Conservation (phyloP, 2,113 vertebrate genomes). For the Phylloscopus trochiloides region DNA sequence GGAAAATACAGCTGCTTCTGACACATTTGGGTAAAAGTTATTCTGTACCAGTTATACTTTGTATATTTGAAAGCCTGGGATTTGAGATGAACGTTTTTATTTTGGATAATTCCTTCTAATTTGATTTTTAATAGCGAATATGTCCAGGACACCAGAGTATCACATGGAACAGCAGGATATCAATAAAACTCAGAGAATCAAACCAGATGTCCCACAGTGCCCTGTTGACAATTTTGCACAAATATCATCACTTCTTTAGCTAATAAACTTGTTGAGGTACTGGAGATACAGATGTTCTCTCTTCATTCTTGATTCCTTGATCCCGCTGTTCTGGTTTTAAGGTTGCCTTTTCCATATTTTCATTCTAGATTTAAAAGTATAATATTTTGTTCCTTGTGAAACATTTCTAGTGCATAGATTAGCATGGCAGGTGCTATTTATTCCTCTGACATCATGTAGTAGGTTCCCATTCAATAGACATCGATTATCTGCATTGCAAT, state of each 20-base stretch:
- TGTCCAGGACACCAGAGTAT: not conserved
- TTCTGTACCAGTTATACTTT: not conserved
- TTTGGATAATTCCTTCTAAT: not conserved
- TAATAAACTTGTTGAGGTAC: not conserved
- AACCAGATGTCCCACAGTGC: not conserved
- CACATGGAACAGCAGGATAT: not conserved
- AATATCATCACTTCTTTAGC: not conserved
- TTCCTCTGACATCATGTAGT: not conserved
- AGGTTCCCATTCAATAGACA: not conserved
- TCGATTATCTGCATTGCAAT: fast-evolving
- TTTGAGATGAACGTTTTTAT: not conserved
- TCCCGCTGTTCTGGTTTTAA: not conserved
- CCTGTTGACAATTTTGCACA: not conserved
- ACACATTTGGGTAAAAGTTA: not conserved
- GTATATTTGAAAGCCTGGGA: not conserved
- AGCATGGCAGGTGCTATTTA: not conserved
- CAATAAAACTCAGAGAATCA: not conserved
- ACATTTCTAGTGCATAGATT: not conserved
- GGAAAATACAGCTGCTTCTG: not conserved
- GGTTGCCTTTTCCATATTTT: not conserved
- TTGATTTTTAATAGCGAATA: not conserved
- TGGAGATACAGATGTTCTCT: not conserved
- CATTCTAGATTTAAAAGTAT: not conserved
- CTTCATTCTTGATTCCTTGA: not conserved
- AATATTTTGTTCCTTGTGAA: not conserved